Base-by-base conservation (phyloP, 2,888 invertebrate genomes). In the Drosophila nr. perissopoda region DNA sequence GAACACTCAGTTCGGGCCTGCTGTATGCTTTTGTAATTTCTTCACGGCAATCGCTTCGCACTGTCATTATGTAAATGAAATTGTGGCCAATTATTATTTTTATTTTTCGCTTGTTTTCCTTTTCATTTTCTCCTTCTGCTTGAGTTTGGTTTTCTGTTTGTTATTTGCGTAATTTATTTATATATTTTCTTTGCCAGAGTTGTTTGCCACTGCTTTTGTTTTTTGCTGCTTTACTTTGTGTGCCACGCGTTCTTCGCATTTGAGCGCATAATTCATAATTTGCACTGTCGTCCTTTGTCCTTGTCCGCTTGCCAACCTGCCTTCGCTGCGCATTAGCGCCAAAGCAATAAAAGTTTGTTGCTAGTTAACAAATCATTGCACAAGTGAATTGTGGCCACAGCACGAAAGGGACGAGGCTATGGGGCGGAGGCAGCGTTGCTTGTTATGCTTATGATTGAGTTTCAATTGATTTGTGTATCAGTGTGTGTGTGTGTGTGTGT, bases 41-140 rank as follows among this genome's bases (percentile, higher is more conserved):
- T 64, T 52, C 36, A 49, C 52, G 54, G 62, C 61, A 72, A 77
- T 79, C 75, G 76, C 76, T 82, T 86, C 86, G 83, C 88, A 80
- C 89, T 88, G 79, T 88, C 88, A 91, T 91, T 91, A 91, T 91
- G 90, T 78, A 91, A 91, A 91, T 91, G 89, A 88, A 91, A 91
- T 91, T 91, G 88, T 83, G 87, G 84, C 77, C 81, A 82, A 82
- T 89, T 82, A 81, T 83, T 80, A 76, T 76, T 79, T 79, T 76
- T 79, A 68, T 76, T 79, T 73, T 74, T 67, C 33, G 38, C 38
- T 57, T 61, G 29, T 48, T 3, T 62, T 49, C 25, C 64, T 61
- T 54, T 51, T 52, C 52, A n/a, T 29, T n/a, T 29, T 29, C 16
- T 25, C 8, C 21, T 34, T n/a, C n/a, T 29, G 38, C 5, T 25